phyloP scores from a whole-genome alignment of 2,888 invertebrate genomes.

The Morpho achilles region DNA sequence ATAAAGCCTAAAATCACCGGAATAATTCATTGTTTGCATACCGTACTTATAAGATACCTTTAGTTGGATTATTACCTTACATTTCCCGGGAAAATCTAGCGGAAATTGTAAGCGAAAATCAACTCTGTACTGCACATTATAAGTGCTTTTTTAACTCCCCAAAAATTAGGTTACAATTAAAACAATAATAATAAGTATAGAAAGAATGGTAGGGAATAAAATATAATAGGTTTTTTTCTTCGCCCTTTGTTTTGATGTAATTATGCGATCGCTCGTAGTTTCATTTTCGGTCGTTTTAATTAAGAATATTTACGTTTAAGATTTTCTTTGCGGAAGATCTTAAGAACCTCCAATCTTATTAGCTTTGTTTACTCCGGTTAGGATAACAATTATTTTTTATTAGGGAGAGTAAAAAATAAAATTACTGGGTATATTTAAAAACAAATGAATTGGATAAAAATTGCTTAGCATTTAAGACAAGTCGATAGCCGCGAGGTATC shows the following conservation, averaged over 20 bases:
- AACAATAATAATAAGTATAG: constrained; percentile 21
- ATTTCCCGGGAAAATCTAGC: constrained; percentile 20
- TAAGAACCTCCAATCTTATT: not conserved
- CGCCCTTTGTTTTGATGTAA: constrained; percentile 20
- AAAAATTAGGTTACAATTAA: constrained; percentile 20
- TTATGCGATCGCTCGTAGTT: constrained; percentile 18
- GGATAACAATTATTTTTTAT: constrained; percentile 8
- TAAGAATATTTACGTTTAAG: constrained; percentile 4
- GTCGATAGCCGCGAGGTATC: too few species aligned
- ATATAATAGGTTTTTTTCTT: constrained; percentile 19
- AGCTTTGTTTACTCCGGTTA: constrained; percentile 2
- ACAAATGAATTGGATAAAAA: too few species aligned
- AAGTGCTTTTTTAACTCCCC: constrained; percentile 5
- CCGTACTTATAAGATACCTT: constrained; percentile 24
- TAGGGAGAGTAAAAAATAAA: not conserved
- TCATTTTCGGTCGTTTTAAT: constrained; percentile 15
- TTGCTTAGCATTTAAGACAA: too few species aligned
- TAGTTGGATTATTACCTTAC: constrained; percentile 25
- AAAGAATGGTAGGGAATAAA: constrained; percentile 20
- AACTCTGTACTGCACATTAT: constrained; percentile 5
- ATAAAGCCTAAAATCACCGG: constrained; percentile 11
- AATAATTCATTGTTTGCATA: constrained; percentile 11
- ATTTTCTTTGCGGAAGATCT: constrained; percentile 2
- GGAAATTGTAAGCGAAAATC: constrained; percentile 2
- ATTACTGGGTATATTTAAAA: too few species aligned